Evolutionary conservation across 1,140 invertebrate species (phyloP), one percentile per base, ranked within the genome.

Genomic region (Drosophila ironensis): DNA sequence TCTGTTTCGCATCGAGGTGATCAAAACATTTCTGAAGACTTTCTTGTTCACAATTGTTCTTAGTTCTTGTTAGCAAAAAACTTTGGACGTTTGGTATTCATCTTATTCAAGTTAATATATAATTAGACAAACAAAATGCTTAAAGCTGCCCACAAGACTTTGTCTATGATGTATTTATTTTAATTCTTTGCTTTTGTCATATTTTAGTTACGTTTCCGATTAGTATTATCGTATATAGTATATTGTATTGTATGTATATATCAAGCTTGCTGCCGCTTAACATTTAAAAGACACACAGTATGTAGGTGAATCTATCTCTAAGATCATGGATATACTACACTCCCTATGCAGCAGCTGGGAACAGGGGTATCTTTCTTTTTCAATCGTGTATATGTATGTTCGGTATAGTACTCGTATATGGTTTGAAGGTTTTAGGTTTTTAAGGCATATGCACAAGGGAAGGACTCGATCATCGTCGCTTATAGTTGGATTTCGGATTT

Each of bases 31-130:
- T 66, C 46, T 78, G 77, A 82, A 82, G 78, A 87, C 73, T 84
- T 87, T 66, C 60, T 70, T 87, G 70, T 88, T 88, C 78, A 87
- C 82, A 77, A 68, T 84, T 87, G 68, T 87, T 73, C 68, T 77
- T 66, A 87, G 77, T 87, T 76, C 56, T 35, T 72, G 66, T 64
- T 63, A 76, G 73, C 69, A 70, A 74, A 70, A 74, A 63, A 72
- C 54, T 72, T 75, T 82, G 76, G 76, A 87, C 81, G 80, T 86
- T 87, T 86, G 69, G 64, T 82, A 73, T 37, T 16, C 14, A 67
- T 69, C 75, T 70, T 81, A 57, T 66, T 73, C 50, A 70, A 71
- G 46, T 50, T 71, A 63, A 59, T 78, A 33, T 33, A 52, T 57
- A 52, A 57, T 81, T 69, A 53, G 75, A 77, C 69, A 84, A 73